Evolutionary conservation across 2,797 vertebrate genomes (phyloP).

Genomic region (Distichodus sexfasciatus): DNA sequence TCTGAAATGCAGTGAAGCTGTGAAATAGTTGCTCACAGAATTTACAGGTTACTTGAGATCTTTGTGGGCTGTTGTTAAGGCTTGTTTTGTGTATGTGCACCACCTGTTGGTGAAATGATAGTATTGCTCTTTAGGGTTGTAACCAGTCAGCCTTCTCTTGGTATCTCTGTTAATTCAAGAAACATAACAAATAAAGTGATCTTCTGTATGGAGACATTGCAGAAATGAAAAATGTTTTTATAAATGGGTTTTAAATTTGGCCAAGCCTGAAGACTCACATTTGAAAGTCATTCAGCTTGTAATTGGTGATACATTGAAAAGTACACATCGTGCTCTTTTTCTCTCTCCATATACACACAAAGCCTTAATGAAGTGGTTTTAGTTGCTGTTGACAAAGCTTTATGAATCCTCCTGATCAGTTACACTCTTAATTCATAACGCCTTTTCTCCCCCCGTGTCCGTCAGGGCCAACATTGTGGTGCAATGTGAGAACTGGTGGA

Average conservation of each 20-base stretch:
- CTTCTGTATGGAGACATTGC: background rate
- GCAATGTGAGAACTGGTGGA: conserved; percentile 99
- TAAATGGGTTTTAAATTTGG: no score
- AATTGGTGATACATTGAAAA: no score
- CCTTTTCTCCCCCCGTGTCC: background rate
- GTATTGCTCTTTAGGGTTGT: background rate
- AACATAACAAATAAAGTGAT: no score
- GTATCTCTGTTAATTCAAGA: no score
- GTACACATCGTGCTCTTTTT: no score
- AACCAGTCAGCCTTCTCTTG: no score
- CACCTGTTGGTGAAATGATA: conserved; percentile 43
- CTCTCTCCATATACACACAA: no score
- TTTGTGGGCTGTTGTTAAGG: background rate
- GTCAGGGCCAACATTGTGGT: conserved; percentile 95
- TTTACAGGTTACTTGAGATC: no score
- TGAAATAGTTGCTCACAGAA: background rate
- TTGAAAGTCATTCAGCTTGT: no score
- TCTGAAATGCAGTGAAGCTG: background rate
- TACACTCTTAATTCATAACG: background rate
- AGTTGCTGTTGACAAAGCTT: background rate
- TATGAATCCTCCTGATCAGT: background rate
- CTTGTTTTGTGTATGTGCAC: conserved; percentile 6
- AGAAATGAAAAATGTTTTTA: background rate
- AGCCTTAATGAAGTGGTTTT: background rate
- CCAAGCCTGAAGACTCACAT: no score